Conservation (phyloP, 2,797 vertebrate genomes). For the Columba guinea region DNA sequence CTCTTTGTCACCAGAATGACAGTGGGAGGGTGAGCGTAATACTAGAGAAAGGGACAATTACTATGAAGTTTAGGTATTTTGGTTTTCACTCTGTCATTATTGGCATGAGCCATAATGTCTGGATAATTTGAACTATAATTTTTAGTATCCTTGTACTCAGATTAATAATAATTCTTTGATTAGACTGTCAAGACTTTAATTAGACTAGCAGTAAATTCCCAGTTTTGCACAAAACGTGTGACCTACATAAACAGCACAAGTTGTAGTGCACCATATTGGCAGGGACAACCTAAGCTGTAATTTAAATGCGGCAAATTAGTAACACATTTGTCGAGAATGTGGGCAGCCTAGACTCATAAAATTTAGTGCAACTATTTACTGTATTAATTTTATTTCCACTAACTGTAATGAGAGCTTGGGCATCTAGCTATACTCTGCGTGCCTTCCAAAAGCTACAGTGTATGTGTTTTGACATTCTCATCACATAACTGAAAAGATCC, state of each 20-base stretch:
- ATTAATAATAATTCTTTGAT: slow-evolving; percentile 16
- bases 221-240: neutral
- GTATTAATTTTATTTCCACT: neutral
- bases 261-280: neutral
- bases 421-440: neutral
- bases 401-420: neutral
- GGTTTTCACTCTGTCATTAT: neutral
- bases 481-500: neutral
- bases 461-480: neutral
- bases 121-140: neutral
- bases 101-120: neutral
- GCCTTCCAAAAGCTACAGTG: neutral
- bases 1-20: neutral
- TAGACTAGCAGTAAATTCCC: neutral
- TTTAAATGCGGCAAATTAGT: neutral
- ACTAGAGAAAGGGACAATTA: neutral
- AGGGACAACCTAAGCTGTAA: neutral
- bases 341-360: neutral
- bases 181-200: neutral
- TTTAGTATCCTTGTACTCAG: neutral
- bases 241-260: neutral
- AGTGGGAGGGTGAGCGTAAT: neutral
- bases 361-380: neutral
- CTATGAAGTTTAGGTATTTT: neutral
- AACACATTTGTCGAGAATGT: neutral